A percentile compares a stretch with the other conserved stretches of the same genome.
phyloP scores from a whole-genome alignment of 2,113 vertebrate species.

The Hystrix cristata region DNA sequence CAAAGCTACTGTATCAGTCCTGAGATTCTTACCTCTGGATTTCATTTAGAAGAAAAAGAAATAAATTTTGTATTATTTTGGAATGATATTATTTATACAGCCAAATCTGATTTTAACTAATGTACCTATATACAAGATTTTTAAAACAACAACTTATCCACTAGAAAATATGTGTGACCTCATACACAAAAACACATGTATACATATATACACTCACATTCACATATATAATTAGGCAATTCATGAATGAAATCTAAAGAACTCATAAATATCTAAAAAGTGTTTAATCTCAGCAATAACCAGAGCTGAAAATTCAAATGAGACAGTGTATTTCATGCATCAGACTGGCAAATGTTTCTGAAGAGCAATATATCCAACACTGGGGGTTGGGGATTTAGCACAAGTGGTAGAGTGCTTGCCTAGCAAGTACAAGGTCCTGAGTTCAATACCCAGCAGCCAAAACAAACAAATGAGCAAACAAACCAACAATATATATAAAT shows the following conservation, averaged over 20 bases:
- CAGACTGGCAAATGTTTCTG: constrained; percentile 48
- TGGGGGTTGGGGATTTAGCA: background rate
- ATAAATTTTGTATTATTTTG: constrained; percentile 40
- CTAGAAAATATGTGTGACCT: constrained; percentile 8
- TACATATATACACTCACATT: background rate
- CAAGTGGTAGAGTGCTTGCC: too few relatives aligned
- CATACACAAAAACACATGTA: background rate
- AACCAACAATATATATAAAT: too few relatives aligned
- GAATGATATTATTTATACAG: constrained; percentile 45
- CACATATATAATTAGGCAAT: background rate
- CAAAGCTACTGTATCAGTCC: background rate
- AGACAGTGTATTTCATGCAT: constrained; percentile 1
- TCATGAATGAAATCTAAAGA: constrained; percentile 59
- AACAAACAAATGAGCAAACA: too few relatives aligned
- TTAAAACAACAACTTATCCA: constrained; percentile 26
- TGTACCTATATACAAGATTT: background rate
- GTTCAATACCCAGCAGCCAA: too few relatives aligned
- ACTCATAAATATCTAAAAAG: constrained; percentile 34
- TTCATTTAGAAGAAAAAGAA: constrained; percentile 35
- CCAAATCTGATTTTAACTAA: constrained; percentile 49
- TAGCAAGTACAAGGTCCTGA: too few relatives aligned
- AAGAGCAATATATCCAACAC: constrained; percentile 16
- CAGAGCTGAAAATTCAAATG: constrained; percentile 55
- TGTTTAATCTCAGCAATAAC: constrained; percentile 28
- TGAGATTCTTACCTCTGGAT: background rate